phyloP scores from a whole-genome alignment of 2,888 invertebrate species.

The Phasia obesa region DNA sequence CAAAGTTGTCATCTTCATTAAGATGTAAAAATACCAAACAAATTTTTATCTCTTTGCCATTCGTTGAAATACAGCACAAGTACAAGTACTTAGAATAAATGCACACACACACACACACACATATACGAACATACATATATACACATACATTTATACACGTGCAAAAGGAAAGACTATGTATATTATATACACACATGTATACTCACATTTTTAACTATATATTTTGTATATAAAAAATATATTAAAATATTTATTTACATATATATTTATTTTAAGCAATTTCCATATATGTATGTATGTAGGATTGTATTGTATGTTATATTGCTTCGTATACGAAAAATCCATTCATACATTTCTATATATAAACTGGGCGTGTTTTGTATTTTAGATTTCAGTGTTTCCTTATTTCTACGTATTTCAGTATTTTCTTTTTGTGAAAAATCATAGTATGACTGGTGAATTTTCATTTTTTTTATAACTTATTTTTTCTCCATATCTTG shows the following conservation, averaged over 20 bases:
- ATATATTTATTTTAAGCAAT: slow-evolving; percentile 66
- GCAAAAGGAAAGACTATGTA: not conserved
- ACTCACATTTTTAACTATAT: not conserved
- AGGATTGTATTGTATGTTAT: not conserved
- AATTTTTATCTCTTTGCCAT: slow-evolving; percentile 76
- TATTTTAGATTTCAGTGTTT: slow-evolving; percentile 47
- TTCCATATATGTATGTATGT: slow-evolving; percentile 74
- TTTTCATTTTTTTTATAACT: slow-evolving; percentile 46
- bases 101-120: not conserved
- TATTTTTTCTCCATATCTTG: slow-evolving; percentile 39
- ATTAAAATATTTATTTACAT: not conserved
- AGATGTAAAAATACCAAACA: slow-evolving; percentile 44
- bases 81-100: slow-evolving; percentile 27
- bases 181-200: slow-evolving; percentile 1
- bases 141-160: not conserved
- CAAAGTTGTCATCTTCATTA: slow-evolving; percentile 66
- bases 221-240: not conserved
- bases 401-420: slow-evolving; percentile 31
- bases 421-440: slow-evolving; percentile 44
- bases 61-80: slow-evolving; percentile 39
- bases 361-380: slow-evolving; percentile 70
- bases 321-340: slow-evolving; percentile 5
- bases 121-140: no score
- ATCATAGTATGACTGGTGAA: slow-evolving; percentile 66
- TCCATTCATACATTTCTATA: slow-evolving; percentile 5